Evolutionary conservation across 2,888 invertebrate species (phyloP).

Genomic region (Agapostemon virescens): DNA sequence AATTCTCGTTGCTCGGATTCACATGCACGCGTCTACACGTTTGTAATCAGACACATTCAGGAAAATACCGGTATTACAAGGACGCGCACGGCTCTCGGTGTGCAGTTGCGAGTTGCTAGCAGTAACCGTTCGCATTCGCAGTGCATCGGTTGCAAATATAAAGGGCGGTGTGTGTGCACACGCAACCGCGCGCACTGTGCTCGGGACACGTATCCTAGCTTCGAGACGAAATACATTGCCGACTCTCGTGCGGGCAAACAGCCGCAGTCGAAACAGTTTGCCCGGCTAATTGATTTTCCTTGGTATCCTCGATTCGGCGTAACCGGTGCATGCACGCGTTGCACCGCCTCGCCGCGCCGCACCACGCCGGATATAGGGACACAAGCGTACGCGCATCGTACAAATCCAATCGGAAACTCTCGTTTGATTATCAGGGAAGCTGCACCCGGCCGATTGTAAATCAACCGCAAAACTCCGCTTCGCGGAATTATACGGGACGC

Average conservation of each 20-base stretch:
- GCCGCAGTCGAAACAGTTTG: constrained; percentile 68
- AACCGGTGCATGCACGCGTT: constrained; percentile 46
- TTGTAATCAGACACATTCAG: constrained; percentile 25
- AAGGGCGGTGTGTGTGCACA: constrained; percentile 1
- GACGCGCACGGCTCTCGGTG: background rate
- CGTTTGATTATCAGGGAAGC: constrained; percentile 67
- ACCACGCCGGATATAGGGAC: constrained; percentile 37
- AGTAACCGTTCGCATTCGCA: background rate
- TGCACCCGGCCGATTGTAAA: constrained; percentile 65
- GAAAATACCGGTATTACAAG: constrained; percentile 7
- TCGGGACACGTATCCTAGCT: constrained; percentile 23
- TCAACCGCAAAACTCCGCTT: constrained; percentile 59
- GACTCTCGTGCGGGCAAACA: constrained; percentile 62
- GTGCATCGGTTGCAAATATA: constrained; percentile 30
- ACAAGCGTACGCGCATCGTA: constrained; percentile 50
- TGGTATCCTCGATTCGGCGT: constrained; percentile 59
- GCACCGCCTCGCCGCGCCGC: constrained; percentile 4
- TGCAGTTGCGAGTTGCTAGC: background rate
- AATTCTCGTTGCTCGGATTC: constrained; percentile 35
- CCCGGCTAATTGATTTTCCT: constrained; percentile 73
- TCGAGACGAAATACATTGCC: constrained; percentile 60
- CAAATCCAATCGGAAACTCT: constrained; percentile 66
- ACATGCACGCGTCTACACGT: background rate
- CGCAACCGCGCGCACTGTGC: constrained; percentile 3
- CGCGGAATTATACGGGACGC: constrained; percentile 56